A percentile compares a stretch with the other conserved stretches of the same genome.
Evolutionary conservation across 2,113 vertebrate species (phyloP).

Genomic region (Craseonycteris thonglongyai): DNA sequence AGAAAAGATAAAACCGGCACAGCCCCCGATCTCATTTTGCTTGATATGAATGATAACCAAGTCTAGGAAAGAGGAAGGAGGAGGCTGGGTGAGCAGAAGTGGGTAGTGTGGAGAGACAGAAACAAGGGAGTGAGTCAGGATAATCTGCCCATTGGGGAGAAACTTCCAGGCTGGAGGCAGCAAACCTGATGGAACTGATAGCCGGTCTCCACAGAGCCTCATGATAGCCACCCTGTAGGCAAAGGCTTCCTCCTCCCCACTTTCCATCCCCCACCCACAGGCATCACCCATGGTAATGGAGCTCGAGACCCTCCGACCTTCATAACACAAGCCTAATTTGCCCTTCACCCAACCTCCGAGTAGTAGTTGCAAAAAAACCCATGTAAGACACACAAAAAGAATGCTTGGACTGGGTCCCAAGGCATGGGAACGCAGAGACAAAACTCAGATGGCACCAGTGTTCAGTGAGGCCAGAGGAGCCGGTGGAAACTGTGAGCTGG

Average conservation of each 20-base stretch:
- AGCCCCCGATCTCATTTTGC: not conserved
- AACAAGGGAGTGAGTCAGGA: fast-evolving
- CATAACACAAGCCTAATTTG: not conserved
- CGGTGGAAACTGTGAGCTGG: not conserved
- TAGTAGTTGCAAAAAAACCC: not conserved
- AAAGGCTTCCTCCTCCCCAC: not conserved
- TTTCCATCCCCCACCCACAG: too few species aligned
- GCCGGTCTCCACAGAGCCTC: not conserved
- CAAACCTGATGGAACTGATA: fast-evolving
- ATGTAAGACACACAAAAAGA: not conserved
- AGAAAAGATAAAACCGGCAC: not conserved
- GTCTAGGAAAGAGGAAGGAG: not conserved
- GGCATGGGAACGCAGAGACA: not conserved
- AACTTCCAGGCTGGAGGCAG: too few species aligned
- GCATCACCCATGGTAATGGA: not conserved
- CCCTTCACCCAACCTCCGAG: not conserved
- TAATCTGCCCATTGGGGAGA: not conserved
- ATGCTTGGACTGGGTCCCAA: not conserved
- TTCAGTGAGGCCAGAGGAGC: not conserved
- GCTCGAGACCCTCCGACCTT: not conserved
- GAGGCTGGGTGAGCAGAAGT: not conserved
- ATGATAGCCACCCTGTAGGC: fast-evolving
- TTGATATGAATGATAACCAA: not conserved
- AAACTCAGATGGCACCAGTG: not conserved
- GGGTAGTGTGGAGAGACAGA: not conserved